A percentile compares a stretch with the other conserved stretches of the same genome.
These are phyloP conservation scores for Brachionus calyciflorus DNA, from an alignment of 1,140 invertebrate species.

Conservation along the genomic window DNA sequence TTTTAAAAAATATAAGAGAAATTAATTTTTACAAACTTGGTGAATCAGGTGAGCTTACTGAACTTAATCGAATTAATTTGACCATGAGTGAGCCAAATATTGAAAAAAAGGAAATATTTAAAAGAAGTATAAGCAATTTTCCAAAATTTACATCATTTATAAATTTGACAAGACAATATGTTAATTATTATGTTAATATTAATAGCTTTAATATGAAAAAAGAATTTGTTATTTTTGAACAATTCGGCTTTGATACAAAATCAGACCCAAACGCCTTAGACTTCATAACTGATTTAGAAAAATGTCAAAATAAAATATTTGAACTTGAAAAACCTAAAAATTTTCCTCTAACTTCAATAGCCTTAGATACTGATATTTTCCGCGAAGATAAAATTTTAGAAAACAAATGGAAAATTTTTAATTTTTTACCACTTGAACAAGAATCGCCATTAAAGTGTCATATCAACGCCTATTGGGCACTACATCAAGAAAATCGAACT, in stretches of 20 bases:
- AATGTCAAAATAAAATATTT: too few species aligned
- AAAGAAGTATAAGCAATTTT: too few species aligned
- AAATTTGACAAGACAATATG: background rate
- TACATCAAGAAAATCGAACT: slow-evolving; percentile 29
- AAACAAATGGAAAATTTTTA: background rate
- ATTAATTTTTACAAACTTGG: background rate
- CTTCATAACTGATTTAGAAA: background rate
- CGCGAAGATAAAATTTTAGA: background rate
- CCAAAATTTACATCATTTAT: too few species aligned
- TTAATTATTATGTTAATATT: background rate
- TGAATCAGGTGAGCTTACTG: background rate
- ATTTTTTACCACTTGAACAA: slow-evolving; percentile 3
- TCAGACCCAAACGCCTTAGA: background rate
- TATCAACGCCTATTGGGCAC: slow-evolving; percentile 10
- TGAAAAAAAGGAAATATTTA: background rate
- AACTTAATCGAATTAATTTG: background rate
- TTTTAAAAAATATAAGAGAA: slow-evolving; percentile 21
- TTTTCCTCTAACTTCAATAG: background rate
- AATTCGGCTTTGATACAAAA: slow-evolving; percentile 1
- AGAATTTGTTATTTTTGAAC: slow-evolving; percentile 1
- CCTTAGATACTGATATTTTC: background rate
- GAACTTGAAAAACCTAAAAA: background rate
- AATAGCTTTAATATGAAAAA: background rate
- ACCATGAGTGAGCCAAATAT: too few species aligned
- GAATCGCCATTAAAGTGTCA: slow-evolving; percentile 21